Percentiles rank a stretch among this genome's conserved stretches.
Conservation (phyloP, 2,888 invertebrate species). For the Idaea straminata region DNA sequence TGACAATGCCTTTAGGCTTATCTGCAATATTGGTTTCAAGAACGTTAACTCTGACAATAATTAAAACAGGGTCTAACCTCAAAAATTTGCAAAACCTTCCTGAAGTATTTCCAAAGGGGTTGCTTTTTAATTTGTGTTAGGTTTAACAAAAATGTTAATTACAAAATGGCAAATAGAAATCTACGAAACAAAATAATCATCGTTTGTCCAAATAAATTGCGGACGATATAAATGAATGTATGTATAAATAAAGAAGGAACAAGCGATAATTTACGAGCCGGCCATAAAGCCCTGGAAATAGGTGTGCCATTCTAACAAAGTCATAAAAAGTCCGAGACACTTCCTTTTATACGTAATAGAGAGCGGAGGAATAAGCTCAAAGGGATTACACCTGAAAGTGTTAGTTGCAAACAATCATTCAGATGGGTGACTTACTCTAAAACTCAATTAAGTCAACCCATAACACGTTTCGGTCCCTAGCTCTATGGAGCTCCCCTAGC, state of each 20-base stretch:
- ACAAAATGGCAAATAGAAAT: not conserved
- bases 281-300: conserved; percentile 43
- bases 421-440: conserved; percentile 37
- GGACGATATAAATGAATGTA: conserved; percentile 37
- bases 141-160: conserved; percentile 2
- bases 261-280: conserved; percentile 46
- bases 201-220: conserved; percentile 20
- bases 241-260: conserved; percentile 41
- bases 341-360: not conserved
- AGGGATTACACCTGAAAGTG: conserved; percentile 14
- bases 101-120: not conserved
- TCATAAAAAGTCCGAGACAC: conserved; percentile 34
- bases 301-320: conserved; percentile 45
- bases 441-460: conserved; percentile 52
- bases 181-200: conserved; percentile 8
- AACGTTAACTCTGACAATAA: not conserved
- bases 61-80: not conserved
- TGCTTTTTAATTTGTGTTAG: conserved; percentile 15
- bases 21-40: not conserved
- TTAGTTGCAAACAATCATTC: conserved; percentile 28
- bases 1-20: not conserved
- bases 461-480: conserved; percentile 39
- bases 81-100: not conserved
- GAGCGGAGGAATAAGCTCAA: conserved; percentile 2
- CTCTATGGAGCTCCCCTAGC: conserved; percentile 19